Evolutionary conservation across 2,113 vertebrate species (phyloP), one percentile per base, ranked within the genome.

Genomic region (Mungos mungo): DNA sequence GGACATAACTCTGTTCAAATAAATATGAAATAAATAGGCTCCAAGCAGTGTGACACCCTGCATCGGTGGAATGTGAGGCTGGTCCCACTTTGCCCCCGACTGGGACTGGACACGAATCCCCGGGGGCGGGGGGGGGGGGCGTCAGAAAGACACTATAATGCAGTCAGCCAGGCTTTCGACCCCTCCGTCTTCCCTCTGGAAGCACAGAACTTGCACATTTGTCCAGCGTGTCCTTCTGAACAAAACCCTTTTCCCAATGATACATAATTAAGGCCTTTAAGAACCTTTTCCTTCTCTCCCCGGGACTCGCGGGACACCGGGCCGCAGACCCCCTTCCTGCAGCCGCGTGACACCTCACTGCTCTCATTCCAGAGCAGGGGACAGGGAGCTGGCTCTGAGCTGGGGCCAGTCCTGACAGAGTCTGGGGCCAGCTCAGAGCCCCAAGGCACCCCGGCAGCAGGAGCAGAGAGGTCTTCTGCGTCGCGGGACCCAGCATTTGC

Each of bases 11-110:
- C 98, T 99, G 98, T 99, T 99, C 98, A 99, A 99, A 99, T 99
- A 99, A 99, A 99, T 99, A 99, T 88, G 97, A 99, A 99, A 99
- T 99, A 99, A 99, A 99, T 99, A 99, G 45, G 98, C 97, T 98
- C 98, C 97, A 98, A 98, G 98, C 98, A 97, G 98, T 98, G 98
- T 94, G 98, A 97, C 47, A n/a, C 12, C 7, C 57, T 25, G 3
- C 92, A 3, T 74, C 82, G 97, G 98, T 98, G 98, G 98, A 99
- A 99, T 99, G 98, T 98, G 98, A 98, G 1, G 94, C 97, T 99
- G 98, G 98, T 98, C 98, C 98, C 85, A 94, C 96, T 97, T 52
- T 74, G 93, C 96, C 97, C 97, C 95, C 85, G 21, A 66, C 2
- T 4, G 88, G 97, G 97, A 82, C 50, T 50, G 63, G 94, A 95